Percentiles rank a stretch among this genome's conserved stretches.
These are phyloP conservation scores for Mesocricetus auratus DNA, from an alignment of 2,113 vertebrate genomes.

Conservation along the genomic window DNA sequence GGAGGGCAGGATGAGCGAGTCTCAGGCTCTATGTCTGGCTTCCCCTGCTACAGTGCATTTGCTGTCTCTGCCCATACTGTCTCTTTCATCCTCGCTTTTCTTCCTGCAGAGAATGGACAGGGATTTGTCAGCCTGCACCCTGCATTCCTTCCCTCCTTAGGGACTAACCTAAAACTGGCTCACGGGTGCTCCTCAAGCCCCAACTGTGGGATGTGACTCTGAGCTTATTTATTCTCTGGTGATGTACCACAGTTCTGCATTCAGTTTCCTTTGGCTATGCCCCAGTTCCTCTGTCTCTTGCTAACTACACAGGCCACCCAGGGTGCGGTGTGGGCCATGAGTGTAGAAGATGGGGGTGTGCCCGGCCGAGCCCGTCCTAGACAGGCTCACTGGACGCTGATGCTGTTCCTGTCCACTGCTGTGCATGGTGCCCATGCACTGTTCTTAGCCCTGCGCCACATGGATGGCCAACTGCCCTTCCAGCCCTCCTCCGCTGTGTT, in stretches of 20 bases:
- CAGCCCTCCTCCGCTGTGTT: conserved; percentile 92
- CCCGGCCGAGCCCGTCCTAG: conserved; percentile 61
- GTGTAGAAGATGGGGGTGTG: conserved; percentile 73
- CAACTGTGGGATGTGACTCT: conserved; percentile 22
- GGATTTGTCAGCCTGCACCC: conserved; percentile 15
- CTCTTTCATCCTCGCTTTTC: conserved; percentile 25
- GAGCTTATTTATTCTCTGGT: conserved; percentile 47
- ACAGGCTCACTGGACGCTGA: conserved; percentile 88
- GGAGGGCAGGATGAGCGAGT: neutral
- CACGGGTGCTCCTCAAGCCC: neutral
- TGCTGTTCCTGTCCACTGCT: conserved; percentile 90
- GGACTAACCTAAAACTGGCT: conserved; percentile 55
- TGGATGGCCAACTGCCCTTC: conserved; percentile 92
- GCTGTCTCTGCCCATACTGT: conserved; percentile 21
- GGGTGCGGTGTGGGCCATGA: conserved; percentile 70
- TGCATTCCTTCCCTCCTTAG: conserved; percentile 40
- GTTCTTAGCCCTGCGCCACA: conserved; percentile 91
- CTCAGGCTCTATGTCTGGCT: neutral
- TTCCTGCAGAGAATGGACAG: conserved; percentile 32
- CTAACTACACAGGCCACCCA: conserved; percentile 1
- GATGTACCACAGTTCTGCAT: neutral
- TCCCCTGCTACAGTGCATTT: neutral
- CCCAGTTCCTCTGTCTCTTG: neutral
- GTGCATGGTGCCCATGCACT: conserved; percentile 96
- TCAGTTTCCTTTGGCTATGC: neutral